These are phyloP conservation scores for Eubasilissa splendida DNA, from an alignment of 2,888 invertebrate genomes.

Conservation along the genomic window DNA sequence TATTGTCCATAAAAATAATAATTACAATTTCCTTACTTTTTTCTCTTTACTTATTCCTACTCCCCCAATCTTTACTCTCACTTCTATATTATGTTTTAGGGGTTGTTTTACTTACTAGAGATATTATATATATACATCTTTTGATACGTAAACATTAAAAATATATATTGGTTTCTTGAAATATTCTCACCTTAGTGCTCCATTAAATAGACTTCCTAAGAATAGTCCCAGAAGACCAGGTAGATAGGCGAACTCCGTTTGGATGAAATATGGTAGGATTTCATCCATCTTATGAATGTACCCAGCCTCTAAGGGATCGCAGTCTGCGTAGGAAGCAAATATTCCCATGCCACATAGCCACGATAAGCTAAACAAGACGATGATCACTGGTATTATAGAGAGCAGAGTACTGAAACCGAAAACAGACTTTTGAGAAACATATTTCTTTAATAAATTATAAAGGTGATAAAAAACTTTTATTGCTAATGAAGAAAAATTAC, in stretches of 20 bases:
- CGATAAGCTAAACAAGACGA: conserved; percentile 85
- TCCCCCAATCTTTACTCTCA: too few species aligned
- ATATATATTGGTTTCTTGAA: neutral
- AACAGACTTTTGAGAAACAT: too few species aligned
- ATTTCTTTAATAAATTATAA: too few species aligned
- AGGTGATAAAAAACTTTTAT: too few species aligned
- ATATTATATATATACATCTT: too few species aligned
- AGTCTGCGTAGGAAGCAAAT: conserved; percentile 86
- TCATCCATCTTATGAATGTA: conserved; percentile 86
- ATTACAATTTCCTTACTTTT: too few species aligned
- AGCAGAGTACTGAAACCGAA: conserved; percentile 78
- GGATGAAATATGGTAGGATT: conserved; percentile 90
- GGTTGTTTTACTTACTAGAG: too few species aligned
- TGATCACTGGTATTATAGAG: conserved; percentile 85
- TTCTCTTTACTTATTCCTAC: too few species aligned
- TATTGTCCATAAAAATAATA: too few species aligned
- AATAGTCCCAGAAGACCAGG: conserved; percentile 93
- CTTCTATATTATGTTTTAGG: too few species aligned
- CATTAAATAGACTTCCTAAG: conserved; percentile 93
- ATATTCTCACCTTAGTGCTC: conserved; percentile 84
- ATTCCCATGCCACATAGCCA: conserved; percentile 92
- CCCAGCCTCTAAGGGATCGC: conserved; percentile 85
- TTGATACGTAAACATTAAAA: too few species aligned
- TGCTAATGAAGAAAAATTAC: too few species aligned
- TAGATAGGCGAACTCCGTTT: conserved; percentile 86